Evolutionary conservation across 1,140 invertebrate species (phyloP).

Genomic region (Cyphomyrmex costatus): DNA sequence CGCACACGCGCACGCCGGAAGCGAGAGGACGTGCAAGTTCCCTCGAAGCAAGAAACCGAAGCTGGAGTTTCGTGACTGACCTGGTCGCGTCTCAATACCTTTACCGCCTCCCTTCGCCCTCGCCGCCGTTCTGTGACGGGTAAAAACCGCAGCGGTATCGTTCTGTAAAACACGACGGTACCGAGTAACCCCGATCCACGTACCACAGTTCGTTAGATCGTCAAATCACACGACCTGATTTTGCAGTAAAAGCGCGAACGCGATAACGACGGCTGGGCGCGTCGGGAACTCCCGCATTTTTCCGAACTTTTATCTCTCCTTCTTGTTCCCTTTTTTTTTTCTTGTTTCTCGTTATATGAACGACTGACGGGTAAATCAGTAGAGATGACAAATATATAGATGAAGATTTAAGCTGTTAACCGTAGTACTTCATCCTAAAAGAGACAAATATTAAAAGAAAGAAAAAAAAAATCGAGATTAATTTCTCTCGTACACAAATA

Average conservation of each 20-base stretch:
- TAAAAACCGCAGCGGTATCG: constrained; percentile 33
- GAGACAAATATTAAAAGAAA: neutral
- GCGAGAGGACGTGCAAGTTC: constrained; percentile 60
- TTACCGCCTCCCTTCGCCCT: neutral
- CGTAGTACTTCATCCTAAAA: neutral
- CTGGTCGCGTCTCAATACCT: constrained; percentile 38
- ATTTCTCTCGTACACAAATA: neutral
- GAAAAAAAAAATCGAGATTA: neutral
- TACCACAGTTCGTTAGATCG: constrained; percentile 49
- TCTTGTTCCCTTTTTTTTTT: neutral
- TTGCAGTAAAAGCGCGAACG: constrained; percentile 26
- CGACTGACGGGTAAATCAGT: neutral
- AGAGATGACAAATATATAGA: neutral
- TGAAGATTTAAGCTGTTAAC: neutral
- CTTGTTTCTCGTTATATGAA: neutral
- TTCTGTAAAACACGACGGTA: constrained; percentile 37
- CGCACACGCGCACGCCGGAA: constrained; percentile 17
- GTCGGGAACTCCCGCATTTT: constrained; percentile 4
- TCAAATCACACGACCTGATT: constrained; percentile 39
- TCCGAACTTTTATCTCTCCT: neutral
- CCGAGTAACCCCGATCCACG: constrained; percentile 32
- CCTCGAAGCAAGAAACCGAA: constrained; percentile 50
- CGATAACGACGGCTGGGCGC: neutral
- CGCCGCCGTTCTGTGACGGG: neutral
- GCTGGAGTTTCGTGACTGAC: constrained; percentile 59